phyloP scores from a whole-genome alignment of 2,888 invertebrate genomes.

The Calliopum simillimum region DNA sequence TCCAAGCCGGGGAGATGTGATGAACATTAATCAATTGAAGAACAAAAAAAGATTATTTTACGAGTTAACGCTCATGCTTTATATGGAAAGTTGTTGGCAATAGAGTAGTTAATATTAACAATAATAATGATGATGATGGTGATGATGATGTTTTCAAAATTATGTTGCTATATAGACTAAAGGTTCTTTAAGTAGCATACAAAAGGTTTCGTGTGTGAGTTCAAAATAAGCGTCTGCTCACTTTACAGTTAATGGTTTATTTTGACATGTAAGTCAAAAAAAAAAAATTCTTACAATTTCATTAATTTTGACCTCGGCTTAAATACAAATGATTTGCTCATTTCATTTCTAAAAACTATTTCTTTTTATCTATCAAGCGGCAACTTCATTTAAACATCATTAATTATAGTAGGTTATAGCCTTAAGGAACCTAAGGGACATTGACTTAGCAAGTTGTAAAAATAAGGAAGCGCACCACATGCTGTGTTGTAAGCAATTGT shows the following conservation, averaged over 20 bases:
- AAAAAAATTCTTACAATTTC: neutral
- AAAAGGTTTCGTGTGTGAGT: no score
- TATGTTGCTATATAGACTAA: neutral
- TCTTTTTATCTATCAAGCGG: neutral
- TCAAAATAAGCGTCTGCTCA: no score
- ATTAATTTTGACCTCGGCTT: neutral
- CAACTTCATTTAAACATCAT: constrained; percentile 30
- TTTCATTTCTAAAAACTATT: neutral
- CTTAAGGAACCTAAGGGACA: no score
- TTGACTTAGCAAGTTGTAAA: neutral
- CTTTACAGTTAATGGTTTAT: neutral
- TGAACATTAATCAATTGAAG: no score
- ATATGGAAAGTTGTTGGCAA: neutral
- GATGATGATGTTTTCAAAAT: neutral
- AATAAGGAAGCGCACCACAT: neutral
- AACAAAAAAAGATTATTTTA: no score
- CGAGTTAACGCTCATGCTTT: neutral
- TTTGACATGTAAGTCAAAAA: neutral
- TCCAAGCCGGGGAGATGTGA: no score
- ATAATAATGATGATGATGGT: neutral
- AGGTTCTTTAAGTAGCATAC: no score
- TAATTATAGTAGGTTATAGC: constrained; percentile 7
- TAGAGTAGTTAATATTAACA: neutral
- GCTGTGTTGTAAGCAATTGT: neutral
- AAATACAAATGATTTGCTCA: neutral